A percentile compares a stretch with the other conserved stretches of the same genome.
Conservation (phyloP, 1,140 invertebrate genomes). For the Amyelois transitella region DNA sequence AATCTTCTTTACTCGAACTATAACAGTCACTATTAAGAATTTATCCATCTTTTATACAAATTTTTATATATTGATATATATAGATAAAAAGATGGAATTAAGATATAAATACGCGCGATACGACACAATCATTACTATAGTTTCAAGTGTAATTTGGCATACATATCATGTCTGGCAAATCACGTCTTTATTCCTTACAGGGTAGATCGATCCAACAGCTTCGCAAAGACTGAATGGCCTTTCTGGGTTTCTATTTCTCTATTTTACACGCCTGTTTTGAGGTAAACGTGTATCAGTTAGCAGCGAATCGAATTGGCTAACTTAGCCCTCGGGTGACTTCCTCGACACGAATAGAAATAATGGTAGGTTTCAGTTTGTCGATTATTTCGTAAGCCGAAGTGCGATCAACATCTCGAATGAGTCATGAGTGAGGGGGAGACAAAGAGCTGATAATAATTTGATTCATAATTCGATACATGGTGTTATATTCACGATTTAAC, state of each 20-base stretch:
- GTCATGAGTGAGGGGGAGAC: background rate
- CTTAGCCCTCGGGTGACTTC: conserved; percentile 18
- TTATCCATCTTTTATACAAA: too few relatives aligned
- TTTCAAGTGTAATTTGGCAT: background rate
- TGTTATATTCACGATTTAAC: too few relatives aligned
- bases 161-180: background rate
- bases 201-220: background rate
- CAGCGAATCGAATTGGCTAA: background rate
- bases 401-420: background rate
- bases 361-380: conserved; percentile 32
- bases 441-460: too few relatives aligned
- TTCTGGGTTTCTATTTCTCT: background rate
- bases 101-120: too few relatives aligned
- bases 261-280: background rate
- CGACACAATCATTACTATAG: too few relatives aligned
- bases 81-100: too few relatives aligned
- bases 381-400: conserved; percentile 52
- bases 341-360: conserved; percentile 19
- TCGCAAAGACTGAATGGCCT: background rate
- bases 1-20: too few relatives aligned
- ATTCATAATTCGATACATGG: too few relatives aligned
- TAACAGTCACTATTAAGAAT: too few relatives aligned
- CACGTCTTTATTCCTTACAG: background rate
- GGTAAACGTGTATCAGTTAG: background rate
- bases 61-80: too few relatives aligned